Evolutionary conservation across 2,888 invertebrate species (phyloP).

Genomic region (Leptinotarsa rubiginosa): DNA sequence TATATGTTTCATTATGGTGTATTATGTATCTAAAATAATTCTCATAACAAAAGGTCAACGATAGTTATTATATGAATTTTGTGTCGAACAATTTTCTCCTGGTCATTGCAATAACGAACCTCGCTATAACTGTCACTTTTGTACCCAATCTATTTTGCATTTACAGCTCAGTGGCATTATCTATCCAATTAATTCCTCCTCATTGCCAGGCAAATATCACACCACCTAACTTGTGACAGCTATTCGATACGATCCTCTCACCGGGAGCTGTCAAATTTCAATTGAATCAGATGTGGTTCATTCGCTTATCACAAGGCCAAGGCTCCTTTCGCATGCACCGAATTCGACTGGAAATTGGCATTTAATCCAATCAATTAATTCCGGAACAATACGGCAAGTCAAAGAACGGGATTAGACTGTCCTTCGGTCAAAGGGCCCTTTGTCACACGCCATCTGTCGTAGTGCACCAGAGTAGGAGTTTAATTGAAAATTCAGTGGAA

Average conservation of each 20-base stretch:
- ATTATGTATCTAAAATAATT: too few species aligned
- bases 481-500: background rate
- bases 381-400: constrained; percentile 23
- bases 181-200: background rate
- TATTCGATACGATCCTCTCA: background rate
- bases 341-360: constrained; percentile 26
- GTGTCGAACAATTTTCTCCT: background rate
- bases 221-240: background rate
- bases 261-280: constrained; percentile 13
- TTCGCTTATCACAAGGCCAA: constrained; percentile 20
- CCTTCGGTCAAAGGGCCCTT: constrained; percentile 11
- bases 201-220: background rate
- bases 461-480: background rate
- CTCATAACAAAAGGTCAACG: too few species aligned
- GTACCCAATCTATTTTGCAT: background rate
- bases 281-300: constrained; percentile 10
- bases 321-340: constrained; percentile 14
- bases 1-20: too few species aligned
- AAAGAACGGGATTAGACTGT: constrained; percentile 14
- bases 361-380: constrained; percentile 27
- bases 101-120: background rate
- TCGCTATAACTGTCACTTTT: background rate
- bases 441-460: constrained; percentile 14
- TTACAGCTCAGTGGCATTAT: background rate
- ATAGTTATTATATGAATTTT: background rate